phyloP scores from a whole-genome alignment of 2,113 vertebrate species.

The Xenus cinereus region DNA sequence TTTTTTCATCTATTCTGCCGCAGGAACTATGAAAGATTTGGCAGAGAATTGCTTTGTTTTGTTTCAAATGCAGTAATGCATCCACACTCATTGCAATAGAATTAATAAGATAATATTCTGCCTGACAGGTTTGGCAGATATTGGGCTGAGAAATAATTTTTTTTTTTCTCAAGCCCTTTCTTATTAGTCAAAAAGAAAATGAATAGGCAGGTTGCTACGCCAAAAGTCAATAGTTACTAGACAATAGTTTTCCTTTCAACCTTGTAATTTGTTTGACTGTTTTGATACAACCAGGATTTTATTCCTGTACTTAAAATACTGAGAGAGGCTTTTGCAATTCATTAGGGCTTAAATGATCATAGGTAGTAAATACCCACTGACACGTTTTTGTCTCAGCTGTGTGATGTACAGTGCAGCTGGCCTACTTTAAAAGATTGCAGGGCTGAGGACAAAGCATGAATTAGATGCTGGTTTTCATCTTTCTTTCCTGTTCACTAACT shows the following conservation, averaged over 20 bases:
- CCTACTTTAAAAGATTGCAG: not conserved
- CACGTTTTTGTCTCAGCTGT: not conserved
- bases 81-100: not conserved
- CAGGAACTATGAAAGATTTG: not conserved
- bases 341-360: not conserved
- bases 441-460: not conserved
- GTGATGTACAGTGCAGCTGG: not conserved
- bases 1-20: not conserved
- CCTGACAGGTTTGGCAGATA: not conserved
- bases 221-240: not conserved
- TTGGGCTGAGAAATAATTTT: not conserved
- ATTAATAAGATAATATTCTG: not conserved
- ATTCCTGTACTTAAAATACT: not conserved
- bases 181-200: not conserved
- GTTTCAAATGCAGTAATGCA: not conserved
- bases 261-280: conserved; percentile 21
- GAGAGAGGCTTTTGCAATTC: not conserved
- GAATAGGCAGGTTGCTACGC: not conserved
- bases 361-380: not conserved
- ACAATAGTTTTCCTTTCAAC: not conserved
- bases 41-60: not conserved
- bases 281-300: conserved; percentile 12
- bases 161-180: not conserved
- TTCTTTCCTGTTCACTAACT: not conserved
- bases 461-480: not conserved